Conservation (phyloP, 2,888 invertebrate genomes). For the Drosophila mimetica region DNA sequence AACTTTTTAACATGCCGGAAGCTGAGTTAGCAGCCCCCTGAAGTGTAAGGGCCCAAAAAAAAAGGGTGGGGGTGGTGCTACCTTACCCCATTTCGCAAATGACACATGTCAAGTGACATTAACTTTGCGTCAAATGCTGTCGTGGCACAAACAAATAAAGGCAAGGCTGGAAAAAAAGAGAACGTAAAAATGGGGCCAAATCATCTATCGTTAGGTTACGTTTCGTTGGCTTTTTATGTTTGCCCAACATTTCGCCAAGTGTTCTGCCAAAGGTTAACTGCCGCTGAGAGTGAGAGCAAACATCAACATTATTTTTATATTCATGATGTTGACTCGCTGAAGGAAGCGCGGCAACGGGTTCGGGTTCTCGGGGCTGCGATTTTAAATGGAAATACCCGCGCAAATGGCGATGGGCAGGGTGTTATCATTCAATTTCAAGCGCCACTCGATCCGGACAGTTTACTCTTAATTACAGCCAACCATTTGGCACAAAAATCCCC, state of each 20-base stretch:
- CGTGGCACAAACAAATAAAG: constrained; percentile 75
- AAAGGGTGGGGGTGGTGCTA: constrained; percentile 35
- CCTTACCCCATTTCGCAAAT: constrained; percentile 79
- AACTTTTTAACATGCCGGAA: constrained; percentile 81
- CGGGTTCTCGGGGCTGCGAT: background rate
- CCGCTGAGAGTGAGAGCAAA: constrained; percentile 51
- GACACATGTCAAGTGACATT: constrained; percentile 83
- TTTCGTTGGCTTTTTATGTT: constrained; percentile 77
- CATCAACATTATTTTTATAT: constrained; percentile 80
- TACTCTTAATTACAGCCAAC: constrained; percentile 48
- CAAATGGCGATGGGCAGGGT: constrained; percentile 3
- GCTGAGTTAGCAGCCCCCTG: constrained; percentile 67
- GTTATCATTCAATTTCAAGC: constrained; percentile 63
- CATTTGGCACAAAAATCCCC: constrained; percentile 7
- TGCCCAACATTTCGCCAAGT: constrained; percentile 66
- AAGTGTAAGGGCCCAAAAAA: constrained; percentile 5
- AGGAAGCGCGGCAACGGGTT: background rate
- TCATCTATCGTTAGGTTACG: constrained; percentile 73
- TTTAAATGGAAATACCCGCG: constrained; percentile 24
- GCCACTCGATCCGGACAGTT: constrained; percentile 45
- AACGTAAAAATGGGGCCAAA: constrained; percentile 48
- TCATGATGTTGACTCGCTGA: constrained; percentile 60
- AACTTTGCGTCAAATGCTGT: constrained; percentile 80
- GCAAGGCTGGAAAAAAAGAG: constrained; percentile 15
- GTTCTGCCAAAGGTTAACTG: constrained; percentile 38